phyloP scores from a whole-genome alignment of 2,888 invertebrate genomes.

The Nowickia ferox region DNA sequence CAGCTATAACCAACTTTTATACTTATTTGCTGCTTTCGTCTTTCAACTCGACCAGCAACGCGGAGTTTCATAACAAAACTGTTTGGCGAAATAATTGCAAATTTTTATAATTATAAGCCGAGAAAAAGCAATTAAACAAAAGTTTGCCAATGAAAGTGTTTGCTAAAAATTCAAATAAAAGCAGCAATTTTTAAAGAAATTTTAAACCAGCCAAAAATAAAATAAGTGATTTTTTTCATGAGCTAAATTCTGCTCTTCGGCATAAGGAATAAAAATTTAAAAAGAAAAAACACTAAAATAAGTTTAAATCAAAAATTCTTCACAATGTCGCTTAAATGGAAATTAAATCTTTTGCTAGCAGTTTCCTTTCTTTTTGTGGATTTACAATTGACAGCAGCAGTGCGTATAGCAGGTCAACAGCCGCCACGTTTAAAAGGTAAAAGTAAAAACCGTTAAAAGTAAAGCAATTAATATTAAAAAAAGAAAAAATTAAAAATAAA shows the following conservation, averaged over 20 bases:
- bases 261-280: not conserved
- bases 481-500: constrained; percentile 3
- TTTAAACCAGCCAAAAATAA: not conserved
- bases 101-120: constrained; percentile 18
- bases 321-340: constrained; percentile 80
- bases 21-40: constrained; percentile 34
- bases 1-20: constrained; percentile 25
- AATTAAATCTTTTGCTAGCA: constrained; percentile 77
- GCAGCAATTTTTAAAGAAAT: constrained; percentile 5
- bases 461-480: not conserved
- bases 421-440: constrained; percentile 85
- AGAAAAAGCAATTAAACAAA: constrained; percentile 41
- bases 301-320: constrained; percentile 59
- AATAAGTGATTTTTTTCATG: constrained; percentile 21
- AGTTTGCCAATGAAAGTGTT: constrained; percentile 31
- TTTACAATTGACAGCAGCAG: constrained; percentile 79
- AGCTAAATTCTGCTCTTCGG: not conserved
- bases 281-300: constrained; percentile 1
- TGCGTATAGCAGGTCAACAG: constrained; percentile 84
- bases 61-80: constrained; percentile 55
- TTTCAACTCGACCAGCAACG: constrained; percentile 5
- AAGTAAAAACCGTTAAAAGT: not conserved
- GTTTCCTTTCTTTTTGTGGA: constrained; percentile 77
- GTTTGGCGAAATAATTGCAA: constrained; percentile 52
- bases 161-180: constrained; percentile 1